These are phyloP conservation scores for Girardia tigrina DNA, from an alignment of 2,888 invertebrate species.

Conservation along the genomic window DNA sequence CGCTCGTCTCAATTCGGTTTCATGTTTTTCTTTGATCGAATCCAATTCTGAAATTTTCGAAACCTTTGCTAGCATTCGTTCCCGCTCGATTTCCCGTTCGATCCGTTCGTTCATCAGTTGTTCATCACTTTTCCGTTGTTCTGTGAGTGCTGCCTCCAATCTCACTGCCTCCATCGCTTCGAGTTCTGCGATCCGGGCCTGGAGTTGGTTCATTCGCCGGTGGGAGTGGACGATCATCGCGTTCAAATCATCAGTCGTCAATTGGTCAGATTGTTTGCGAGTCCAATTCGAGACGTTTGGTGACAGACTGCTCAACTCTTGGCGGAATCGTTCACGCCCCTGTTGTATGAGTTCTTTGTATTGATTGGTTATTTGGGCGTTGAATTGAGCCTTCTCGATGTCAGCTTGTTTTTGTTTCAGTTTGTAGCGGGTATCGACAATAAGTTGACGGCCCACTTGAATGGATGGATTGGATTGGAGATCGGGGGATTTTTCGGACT, in stretches of 20 bases:
- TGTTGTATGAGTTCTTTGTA: neutral
- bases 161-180: slow-evolving; percentile 54
- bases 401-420: neutral
- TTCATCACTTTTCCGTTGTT: slow-evolving; percentile 56
- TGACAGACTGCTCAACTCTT: neutral
- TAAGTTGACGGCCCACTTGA: neutral
- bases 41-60: neutral
- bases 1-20: slow-evolving; percentile 63
- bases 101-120: slow-evolving; percentile 54
- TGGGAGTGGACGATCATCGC: slow-evolving; percentile 66
- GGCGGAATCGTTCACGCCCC: neutral
- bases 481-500: neutral
- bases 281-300: slow-evolving; percentile 8
- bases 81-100: slow-evolving; percentile 60
- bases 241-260: slow-evolving; percentile 61
- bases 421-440: neutral
- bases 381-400: slow-evolving; percentile 11
- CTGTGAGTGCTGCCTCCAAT: slow-evolving; percentile 58
- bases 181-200: slow-evolving; percentile 63
- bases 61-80: slow-evolving; percentile 50
- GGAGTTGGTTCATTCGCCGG: slow-evolving; percentile 62
- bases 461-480: neutral
- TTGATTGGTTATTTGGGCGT: neutral
- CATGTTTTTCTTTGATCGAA: slow-evolving; percentile 43
- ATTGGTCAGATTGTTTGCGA: slow-evolving; percentile 42